Percentiles rank a stretch among this genome's conserved stretches.
These are phyloP conservation scores for Aurelia aurita complex sp. Pacific DNA, from an alignment of 30 jellyfish, hydroid and myxozoan genomes.

Conservation along the genomic window DNA sequence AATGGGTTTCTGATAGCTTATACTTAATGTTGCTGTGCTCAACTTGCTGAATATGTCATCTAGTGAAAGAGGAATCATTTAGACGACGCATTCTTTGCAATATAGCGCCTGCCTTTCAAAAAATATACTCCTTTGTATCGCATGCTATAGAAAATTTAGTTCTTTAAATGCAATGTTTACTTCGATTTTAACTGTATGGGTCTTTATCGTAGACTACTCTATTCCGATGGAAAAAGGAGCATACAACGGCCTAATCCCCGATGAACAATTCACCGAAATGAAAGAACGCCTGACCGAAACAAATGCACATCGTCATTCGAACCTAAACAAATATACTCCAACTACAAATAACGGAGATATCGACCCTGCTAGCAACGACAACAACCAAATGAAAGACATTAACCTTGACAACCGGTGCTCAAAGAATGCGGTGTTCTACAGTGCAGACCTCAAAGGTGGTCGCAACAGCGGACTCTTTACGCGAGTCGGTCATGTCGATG, in stretches of 20 bases:
- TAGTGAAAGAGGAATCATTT: no score
- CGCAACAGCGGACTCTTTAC: constrained; percentile 94
- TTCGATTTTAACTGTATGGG: no score
- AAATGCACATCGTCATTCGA: constrained; percentile 88
- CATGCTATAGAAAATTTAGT: no score
- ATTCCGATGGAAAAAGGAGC: constrained; percentile 98
- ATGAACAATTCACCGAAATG: constrained; percentile 58
- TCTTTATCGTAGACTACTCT: constrained; percentile 56
- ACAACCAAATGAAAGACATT: constrained; percentile 26
- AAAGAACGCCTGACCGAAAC: constrained; percentile 57
- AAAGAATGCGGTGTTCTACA: constrained; percentile 74
- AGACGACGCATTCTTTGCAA: no score
- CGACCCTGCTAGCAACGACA: constrained; percentile 38
- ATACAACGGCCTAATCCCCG: constrained; percentile 80
- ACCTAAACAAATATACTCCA: constrained; percentile 19
- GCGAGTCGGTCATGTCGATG: constrained; percentile 82
- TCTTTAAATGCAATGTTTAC: no score
- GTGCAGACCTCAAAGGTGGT: constrained; percentile 94
- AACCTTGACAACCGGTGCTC: constrained; percentile 59
- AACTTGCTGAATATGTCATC: no score
- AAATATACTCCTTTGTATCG: no score
- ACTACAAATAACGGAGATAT: constrained; percentile 21
- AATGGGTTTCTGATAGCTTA: no score
- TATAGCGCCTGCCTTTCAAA: no score
- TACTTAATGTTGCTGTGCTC: no score